Conservation (phyloP, 1,140 invertebrate species). For the Papilio xuthus region DNA sequence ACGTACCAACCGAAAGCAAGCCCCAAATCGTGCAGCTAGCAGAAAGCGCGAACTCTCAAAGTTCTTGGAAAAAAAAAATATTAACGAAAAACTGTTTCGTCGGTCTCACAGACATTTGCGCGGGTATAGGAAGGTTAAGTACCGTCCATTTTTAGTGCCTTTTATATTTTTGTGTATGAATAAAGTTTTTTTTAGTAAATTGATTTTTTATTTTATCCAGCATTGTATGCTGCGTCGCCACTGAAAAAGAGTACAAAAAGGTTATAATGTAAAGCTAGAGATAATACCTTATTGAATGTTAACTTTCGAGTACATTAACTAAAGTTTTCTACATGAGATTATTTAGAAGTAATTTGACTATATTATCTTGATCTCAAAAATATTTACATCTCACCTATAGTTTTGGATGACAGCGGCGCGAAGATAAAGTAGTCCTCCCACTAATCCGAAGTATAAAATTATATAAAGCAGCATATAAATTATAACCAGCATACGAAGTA, state of each 20-base stretch:
- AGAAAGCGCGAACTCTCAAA: too few species aligned
- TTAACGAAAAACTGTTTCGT: too few species aligned
- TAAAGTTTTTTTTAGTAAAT: conserved; percentile 42
- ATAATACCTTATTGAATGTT: not conserved
- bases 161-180: conserved; percentile 51
- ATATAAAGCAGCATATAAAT: conserved; percentile 64
- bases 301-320: not conserved
- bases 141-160: conserved; percentile 60
- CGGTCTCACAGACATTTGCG: too few species aligned
- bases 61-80: too few species aligned
- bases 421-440: conserved; percentile 60
- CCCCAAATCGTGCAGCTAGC: too few species aligned
- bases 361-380: not conserved
- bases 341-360: too few species aligned
- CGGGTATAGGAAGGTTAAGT: conserved; percentile 2
- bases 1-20: too few species aligned
- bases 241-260: conserved; percentile 46
- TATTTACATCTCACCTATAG: conserved; percentile 52
- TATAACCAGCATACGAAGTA: conserved; percentile 58
- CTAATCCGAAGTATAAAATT: conserved; percentile 60
- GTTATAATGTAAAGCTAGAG: not conserved
- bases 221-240: conserved; percentile 43
- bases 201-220: conserved; percentile 41
- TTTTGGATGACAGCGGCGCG: conserved; percentile 51
- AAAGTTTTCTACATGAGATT: not conserved